Evolutionary conservation across 2,888 invertebrate genomes (phyloP), one percentile per base, ranked within the genome.

Genomic region (Drosophila atripex): DNA sequence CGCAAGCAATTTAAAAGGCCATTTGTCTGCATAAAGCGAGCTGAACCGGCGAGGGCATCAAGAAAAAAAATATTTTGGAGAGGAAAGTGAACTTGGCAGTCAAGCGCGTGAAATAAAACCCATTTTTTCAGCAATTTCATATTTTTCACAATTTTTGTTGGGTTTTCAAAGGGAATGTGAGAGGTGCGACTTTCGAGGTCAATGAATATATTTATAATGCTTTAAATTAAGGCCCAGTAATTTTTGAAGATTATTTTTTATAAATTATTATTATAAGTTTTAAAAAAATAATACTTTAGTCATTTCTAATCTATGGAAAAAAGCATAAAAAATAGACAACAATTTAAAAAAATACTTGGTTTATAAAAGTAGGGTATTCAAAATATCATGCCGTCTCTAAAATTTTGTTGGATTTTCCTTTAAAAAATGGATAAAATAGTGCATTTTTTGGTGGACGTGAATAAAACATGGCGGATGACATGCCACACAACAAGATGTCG

Each of bases 1-100:
- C 80, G 78, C 86, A 73, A 86, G 74, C 86, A 80, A 80, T 86
- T 86, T 84, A 84, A 84, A 86, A 76, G 70, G 52, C 72, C 78
- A 86, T 82, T 82, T 82, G 72, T 78, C 82, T 80, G 60, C 66
- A 72, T 76, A 76, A 84, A 74, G 69, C 45, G 55, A 41, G 32
- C 45, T 45, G 52, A 58, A 45, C 23, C 23, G 35, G 47, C 23
- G 16, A 25, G 28, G 41, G 30, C 38, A 57, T 12, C 11, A 11
- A 45, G 18, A 41, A 39, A 28, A 41, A 56, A 43, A 23, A 45
- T 35, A 14, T 35, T 35, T 6, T 2, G 7, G n/a, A 14, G 7
- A n/a, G 35, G 25, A 21, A 35, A 35, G 64, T 14, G 50, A n/a
- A 16, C 14, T 18, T 11, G 11, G 61, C 61, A 32, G 41, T 35